Percentiles rank a stretch among this genome's conserved stretches.
Conservation (phyloP, 2,797 vertebrate species). For the Anableps anableps region DNA sequence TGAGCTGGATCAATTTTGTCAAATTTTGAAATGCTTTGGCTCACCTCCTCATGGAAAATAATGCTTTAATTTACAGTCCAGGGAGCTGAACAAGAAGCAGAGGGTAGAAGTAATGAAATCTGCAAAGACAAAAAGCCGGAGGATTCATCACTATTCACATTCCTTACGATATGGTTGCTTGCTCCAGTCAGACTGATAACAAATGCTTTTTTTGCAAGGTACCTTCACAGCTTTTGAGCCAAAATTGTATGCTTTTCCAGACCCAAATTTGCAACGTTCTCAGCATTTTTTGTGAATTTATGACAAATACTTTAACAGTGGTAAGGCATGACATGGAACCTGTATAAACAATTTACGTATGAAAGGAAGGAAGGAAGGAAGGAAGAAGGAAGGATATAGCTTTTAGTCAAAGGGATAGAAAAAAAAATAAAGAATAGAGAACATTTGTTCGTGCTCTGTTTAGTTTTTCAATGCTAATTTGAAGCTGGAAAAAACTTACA, state of each 20-base stretch:
- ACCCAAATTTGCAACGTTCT: not conserved
- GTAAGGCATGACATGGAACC: too few relatives aligned
- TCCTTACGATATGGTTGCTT: conserved; percentile 16
- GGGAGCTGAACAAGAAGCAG: conserved; percentile 36
- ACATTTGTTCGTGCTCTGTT: not conserved
- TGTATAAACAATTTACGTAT: too few relatives aligned
- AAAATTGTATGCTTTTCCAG: not conserved
- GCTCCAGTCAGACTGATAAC: not conserved
- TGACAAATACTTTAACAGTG: not conserved
- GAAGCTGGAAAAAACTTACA: not conserved
- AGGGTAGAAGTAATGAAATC: conserved; percentile 58
- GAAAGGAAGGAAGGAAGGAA: not conserved
- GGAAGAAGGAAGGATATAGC: not conserved
- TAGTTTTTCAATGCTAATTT: not conserved
- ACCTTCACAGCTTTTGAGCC: not conserved
- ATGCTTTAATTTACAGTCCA: conserved; percentile 46
- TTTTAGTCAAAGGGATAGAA: not conserved
- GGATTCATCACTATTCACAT: conserved; percentile 43
- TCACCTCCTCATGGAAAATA: conserved; percentile 30
- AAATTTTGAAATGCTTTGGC: conserved; percentile 2
- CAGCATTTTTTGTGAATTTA: not conserved
- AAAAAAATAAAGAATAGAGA: not conserved
- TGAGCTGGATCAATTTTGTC: conserved; percentile 29
- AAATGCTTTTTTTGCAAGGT: not conserved
- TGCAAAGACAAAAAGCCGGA: conserved; percentile 35